These are phyloP conservation scores for Dasyprocta punctata DNA, from an alignment of 2,113 vertebrate species.

Conservation along the genomic window DNA sequence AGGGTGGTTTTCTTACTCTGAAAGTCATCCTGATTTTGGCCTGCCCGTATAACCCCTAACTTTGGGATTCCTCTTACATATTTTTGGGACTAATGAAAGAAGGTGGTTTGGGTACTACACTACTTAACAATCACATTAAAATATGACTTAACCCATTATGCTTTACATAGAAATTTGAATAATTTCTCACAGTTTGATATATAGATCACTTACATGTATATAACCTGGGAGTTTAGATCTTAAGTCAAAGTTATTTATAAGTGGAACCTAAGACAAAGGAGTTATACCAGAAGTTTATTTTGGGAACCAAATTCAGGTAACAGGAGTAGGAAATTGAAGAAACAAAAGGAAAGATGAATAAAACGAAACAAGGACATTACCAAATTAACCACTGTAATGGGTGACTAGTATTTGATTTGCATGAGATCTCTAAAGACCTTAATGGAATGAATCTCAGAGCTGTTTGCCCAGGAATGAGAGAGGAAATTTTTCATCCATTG, in stretches of 20 bases:
- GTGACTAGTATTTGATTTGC: neutral
- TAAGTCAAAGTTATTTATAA: neutral
- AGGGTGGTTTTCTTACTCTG: neutral
- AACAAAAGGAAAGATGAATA: neutral
- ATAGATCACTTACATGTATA: neutral
- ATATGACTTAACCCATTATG: neutral
- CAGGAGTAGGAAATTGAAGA: neutral
- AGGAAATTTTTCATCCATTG: neutral
- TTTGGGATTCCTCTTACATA: neutral
- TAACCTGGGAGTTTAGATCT: neutral
- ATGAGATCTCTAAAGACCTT: neutral
- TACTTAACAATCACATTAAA: neutral
- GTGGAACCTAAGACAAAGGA: neutral
- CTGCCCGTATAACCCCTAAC: neutral
- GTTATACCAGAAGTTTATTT: neutral
- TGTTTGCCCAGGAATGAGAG: neutral
- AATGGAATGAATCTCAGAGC: neutral
- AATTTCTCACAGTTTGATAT: neutral
- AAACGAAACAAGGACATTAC: neutral
- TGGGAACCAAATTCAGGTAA: neutral
- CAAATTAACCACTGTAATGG: neutral
- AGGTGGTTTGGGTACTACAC: neutral
- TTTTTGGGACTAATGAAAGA: neutral
- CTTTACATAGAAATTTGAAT: neutral
- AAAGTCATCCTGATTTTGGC: constrained; percentile 14